phyloP scores from a whole-genome alignment of 2,113 vertebrate species.

The Cyprinodon brontotheroides region DNA sequence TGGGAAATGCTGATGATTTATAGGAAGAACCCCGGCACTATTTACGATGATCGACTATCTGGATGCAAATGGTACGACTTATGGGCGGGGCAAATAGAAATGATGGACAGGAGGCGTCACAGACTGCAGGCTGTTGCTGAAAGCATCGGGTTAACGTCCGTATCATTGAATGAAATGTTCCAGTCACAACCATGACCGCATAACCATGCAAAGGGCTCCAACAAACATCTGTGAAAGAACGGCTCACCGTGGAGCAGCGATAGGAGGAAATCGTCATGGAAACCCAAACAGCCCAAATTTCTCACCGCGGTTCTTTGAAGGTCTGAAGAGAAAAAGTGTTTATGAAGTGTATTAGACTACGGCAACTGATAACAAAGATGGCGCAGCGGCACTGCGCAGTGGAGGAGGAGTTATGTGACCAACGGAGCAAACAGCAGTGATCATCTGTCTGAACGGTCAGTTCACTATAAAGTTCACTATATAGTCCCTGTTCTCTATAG shows the following conservation, averaged over 20 bases:
- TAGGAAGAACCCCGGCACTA: slow-evolving; percentile 41
- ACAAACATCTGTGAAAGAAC: not conserved
- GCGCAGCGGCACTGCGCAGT: too few relatives aligned
- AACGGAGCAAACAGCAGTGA: too few relatives aligned
- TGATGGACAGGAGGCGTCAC: slow-evolving; percentile 53
- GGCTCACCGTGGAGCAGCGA: not conserved
- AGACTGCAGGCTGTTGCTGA: slow-evolving; percentile 47
- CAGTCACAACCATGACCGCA: not conserved
- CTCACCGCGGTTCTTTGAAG: too few relatives aligned
- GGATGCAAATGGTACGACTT: slow-evolving; percentile 64
- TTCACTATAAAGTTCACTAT: too few relatives aligned
- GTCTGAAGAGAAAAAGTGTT: too few relatives aligned
- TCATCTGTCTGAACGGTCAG: too few relatives aligned
- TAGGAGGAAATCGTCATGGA: too few relatives aligned
- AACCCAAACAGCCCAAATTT: too few relatives aligned
- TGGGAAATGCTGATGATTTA: slow-evolving; percentile 61
- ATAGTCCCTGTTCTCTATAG: too few relatives aligned
- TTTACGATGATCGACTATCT: slow-evolving; percentile 56
- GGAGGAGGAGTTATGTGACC: too few relatives aligned
- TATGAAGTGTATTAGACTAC: too few relatives aligned
- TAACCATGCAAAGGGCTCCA: not conserved
- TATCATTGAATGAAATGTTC: not conserved
- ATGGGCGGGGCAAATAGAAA: slow-evolving; percentile 56
- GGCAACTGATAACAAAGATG: too few relatives aligned
- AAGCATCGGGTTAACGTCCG: not conserved